These are phyloP conservation scores for Eristalis intricaria DNA, from an alignment of 2,888 invertebrate genomes.

Conservation along the genomic window DNA sequence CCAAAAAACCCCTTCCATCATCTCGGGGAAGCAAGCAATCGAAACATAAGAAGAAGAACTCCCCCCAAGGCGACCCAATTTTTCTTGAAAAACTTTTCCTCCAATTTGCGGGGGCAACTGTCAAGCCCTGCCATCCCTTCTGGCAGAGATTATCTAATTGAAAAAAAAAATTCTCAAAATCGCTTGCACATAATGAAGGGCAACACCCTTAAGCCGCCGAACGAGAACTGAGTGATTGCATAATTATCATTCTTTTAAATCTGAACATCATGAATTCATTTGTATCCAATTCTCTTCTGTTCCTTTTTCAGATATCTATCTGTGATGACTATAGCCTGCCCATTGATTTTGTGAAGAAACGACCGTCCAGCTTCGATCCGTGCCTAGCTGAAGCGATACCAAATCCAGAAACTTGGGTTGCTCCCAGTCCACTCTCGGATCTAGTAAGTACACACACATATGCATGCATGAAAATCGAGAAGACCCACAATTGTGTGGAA, in stretches of 20 bases:
- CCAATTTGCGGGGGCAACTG: neutral
- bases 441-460: constrained; percentile 78
- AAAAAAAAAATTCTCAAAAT: constrained; percentile 14
- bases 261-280: constrained; percentile 8
- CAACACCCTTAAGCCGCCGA: neutral
- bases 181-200: neutral
- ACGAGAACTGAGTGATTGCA: neutral
- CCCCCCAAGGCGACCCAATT: neutral
- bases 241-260: constrained; percentile 22
- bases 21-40: neutral
- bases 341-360: constrained; percentile 89
- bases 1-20: neutral
- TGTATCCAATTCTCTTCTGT: neutral
- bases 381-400: constrained; percentile 84
- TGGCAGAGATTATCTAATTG: constrained; percentile 17
- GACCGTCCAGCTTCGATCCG: constrained; percentile 86
- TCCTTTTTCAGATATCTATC: constrained; percentile 87
- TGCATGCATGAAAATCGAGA: neutral
- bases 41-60: neutral
- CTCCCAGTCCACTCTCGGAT: constrained; percentile 81
- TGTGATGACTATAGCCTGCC: constrained; percentile 94
- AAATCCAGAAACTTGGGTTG: constrained; percentile 80
- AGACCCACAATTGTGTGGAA: constrained; percentile 41
- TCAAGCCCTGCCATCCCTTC: neutral
- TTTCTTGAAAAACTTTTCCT: neutral